Conservation (phyloP, 1,140 invertebrate genomes). For the Kradibia gibbosae region DNA sequence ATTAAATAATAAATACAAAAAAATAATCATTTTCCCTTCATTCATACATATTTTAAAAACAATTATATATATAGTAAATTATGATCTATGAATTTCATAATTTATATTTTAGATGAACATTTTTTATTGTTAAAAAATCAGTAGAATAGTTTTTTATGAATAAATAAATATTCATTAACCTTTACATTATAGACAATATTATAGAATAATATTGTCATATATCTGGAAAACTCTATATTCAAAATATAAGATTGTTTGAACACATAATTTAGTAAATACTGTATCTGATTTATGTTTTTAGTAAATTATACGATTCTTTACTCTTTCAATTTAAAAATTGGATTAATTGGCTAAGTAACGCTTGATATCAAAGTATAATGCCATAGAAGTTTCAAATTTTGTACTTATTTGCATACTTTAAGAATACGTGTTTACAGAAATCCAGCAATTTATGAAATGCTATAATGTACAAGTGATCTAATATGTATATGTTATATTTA, state of each 20-base stretch:
- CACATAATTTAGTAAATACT: too few relatives aligned
- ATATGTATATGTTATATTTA: not conserved
- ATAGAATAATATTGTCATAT: not conserved
- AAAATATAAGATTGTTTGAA: too few relatives aligned
- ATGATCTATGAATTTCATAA: too few relatives aligned
- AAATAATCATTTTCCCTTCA: too few relatives aligned
- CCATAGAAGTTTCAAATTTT: conserved; percentile 53
- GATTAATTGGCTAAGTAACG: conserved; percentile 26
- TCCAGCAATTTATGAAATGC: not conserved
- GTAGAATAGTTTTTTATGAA: too few relatives aligned
- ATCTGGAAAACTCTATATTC: not conserved
- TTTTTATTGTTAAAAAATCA: too few relatives aligned
- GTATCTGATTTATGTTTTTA: not conserved
- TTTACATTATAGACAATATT: too few relatives aligned
- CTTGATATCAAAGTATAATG: conserved; percentile 19
- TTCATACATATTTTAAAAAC: too few relatives aligned
- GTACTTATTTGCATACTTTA: conserved; percentile 54
- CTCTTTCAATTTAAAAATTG: conserved; percentile 18
- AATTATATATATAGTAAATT: too few relatives aligned
- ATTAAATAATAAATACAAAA: too few relatives aligned
- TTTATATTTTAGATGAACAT: too few relatives aligned
- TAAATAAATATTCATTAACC: too few relatives aligned
- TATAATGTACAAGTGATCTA: not conserved
- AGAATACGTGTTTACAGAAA: conserved; percentile 46
- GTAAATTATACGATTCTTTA: not conserved